phyloP scores from a whole-genome alignment of 2,797 vertebrate species.

The Hypotaenidia philippensis region DNA sequence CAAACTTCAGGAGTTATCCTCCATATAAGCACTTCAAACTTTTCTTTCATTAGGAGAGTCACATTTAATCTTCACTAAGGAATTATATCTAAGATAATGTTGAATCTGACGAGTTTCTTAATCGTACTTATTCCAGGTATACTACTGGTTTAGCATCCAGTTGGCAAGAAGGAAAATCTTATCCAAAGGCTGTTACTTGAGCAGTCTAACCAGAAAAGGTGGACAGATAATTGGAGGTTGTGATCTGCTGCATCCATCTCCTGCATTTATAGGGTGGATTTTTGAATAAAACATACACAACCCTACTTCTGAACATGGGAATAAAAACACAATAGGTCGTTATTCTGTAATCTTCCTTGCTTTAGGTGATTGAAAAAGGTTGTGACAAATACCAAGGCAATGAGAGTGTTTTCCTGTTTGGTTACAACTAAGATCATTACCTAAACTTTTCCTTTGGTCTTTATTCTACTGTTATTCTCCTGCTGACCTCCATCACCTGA shows the following conservation, averaged over 20 bases:
- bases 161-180: background rate
- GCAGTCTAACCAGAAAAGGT: background rate
- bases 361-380: background rate
- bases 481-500: background rate
- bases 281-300: background rate
- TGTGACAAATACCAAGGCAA: background rate
- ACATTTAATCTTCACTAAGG: background rate
- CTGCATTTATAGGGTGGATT: background rate
- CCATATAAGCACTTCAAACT: background rate
- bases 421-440: background rate
- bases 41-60: background rate
- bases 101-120: background rate
- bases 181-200: background rate
- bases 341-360: background rate
- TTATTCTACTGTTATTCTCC: background rate
- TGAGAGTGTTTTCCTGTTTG: background rate
- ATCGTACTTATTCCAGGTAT: background rate
- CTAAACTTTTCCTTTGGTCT: background rate
- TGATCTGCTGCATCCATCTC: background rate
- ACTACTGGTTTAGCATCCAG: background rate
- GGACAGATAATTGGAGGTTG: background rate
- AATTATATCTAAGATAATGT: background rate
- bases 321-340: background rate
- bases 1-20: background rate
- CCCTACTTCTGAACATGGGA: background rate